A percentile compares a stretch with the other conserved stretches of the same genome.
Conservation (phyloP, 2,888 invertebrate genomes). For the Flexamia atlantica region DNA sequence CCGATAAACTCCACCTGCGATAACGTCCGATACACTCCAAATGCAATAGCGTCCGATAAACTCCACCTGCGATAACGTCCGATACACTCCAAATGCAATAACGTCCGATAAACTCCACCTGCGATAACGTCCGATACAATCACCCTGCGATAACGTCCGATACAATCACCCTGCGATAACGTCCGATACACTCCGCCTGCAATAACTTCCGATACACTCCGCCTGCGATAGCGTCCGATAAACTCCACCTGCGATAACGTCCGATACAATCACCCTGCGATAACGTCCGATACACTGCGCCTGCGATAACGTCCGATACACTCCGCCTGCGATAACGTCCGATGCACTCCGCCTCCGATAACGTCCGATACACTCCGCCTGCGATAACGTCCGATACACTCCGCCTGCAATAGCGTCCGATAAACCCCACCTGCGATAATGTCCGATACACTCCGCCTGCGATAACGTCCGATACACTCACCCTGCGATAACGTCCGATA, state of each 20-base stretch:
- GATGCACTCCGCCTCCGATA: too few relatives aligned
- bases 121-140: neutral
- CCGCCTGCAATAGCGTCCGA: too few relatives aligned
- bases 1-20: neutral
- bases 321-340: neutral
- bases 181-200: neutral
- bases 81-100: neutral
- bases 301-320: neutral
- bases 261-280: neutral
- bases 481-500: too few relatives aligned
- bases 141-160: neutral
- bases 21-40: neutral
- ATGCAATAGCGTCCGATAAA: neutral
- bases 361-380: too few relatives aligned
- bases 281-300: neutral
- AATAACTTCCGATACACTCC: neutral
- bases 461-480: too few relatives aligned
- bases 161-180: neutral
- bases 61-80: neutral
- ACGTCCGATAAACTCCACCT: neutral
- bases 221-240: neutral
- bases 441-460: too few relatives aligned
- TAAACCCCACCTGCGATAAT: too few relatives aligned
- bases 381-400: too few relatives aligned
- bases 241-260: neutral